These are phyloP conservation scores for Cacoxenus indagator DNA, from an alignment of 2,888 invertebrate genomes.

Conservation along the genomic window DNA sequence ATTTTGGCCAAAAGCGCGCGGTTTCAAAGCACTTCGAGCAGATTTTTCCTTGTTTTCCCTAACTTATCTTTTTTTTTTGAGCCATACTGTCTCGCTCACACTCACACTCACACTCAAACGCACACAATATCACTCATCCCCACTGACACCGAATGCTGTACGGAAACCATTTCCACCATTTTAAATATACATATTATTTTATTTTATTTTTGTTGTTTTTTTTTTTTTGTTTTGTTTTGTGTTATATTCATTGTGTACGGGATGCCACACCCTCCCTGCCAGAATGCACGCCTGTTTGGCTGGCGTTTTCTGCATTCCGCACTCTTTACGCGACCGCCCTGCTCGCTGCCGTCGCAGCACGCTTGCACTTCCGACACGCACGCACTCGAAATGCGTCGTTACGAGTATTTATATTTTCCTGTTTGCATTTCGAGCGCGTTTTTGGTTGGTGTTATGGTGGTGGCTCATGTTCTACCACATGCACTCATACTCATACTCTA, in stretches of 20 bases:
- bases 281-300: neutral
- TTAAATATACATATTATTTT: neutral
- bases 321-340: neutral
- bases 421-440: slow-evolving; percentile 21
- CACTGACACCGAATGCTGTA: neutral
- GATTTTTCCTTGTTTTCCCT: neutral
- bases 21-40: slow-evolving; percentile 7
- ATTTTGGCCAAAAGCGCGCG: slow-evolving; percentile 17
- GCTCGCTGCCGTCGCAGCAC: neutral
- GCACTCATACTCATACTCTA: neutral
- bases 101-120: neutral
- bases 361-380: neutral
- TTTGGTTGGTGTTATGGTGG: slow-evolving; percentile 14
- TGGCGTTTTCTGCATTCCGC: neutral
- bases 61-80: slow-evolving; percentile 13
- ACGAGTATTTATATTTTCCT: slow-evolving; percentile 25
- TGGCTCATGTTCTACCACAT: slow-evolving; percentile 6
- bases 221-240: neutral
- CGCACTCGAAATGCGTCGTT: slow-evolving; percentile 17
- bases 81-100: neutral
- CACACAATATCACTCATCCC: neutral
- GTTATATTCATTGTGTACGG: neutral
- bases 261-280: slow-evolving; percentile 16
- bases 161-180: slow-evolving; percentile 18
- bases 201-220: neutral